These are phyloP conservation scores for Salmo trutta DNA, from an alignment of 2,797 vertebrate genomes.

Conservation along the genomic window DNA sequence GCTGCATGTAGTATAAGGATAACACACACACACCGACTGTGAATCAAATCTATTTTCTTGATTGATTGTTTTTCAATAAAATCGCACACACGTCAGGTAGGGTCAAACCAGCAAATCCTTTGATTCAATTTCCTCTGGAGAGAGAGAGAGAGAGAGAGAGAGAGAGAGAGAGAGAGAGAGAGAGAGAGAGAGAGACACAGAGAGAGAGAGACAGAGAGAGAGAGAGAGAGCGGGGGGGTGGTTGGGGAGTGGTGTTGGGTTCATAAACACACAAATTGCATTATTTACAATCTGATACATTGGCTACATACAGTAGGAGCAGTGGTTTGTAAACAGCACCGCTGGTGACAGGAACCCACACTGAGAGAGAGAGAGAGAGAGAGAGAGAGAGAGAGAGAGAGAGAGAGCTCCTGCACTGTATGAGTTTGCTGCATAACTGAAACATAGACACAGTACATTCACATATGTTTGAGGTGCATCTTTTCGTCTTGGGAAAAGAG, in stretches of 20 bases:
- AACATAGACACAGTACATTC: not conserved
- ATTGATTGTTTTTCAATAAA: slow-evolving; percentile 74
- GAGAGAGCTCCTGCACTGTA: not conserved
- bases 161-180: not conserved
- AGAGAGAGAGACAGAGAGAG: slow-evolving; percentile 28
- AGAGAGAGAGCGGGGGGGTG: not conserved
- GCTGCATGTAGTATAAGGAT: not conserved
- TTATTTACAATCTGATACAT: not conserved
- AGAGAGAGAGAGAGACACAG: not conserved
- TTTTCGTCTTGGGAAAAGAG: no score
- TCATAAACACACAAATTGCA: not conserved
- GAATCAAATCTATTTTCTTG: slow-evolving; percentile 74
- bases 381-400: not conserved
- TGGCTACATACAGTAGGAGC: not conserved
- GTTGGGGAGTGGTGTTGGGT: not conserved
- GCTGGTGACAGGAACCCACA: not conserved
- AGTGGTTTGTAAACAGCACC: not conserved
- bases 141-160: slow-evolving; percentile 31
- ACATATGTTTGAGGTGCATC: not conserved
- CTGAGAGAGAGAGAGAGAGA: not conserved
- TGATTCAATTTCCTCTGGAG: slow-evolving; percentile 75
- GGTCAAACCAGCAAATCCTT: slow-evolving; percentile 63
- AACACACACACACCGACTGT: slow-evolving; percentile 7
- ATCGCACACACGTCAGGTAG: slow-evolving; percentile 65
- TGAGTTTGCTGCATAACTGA: not conserved